Conservation (phyloP, 1,140 invertebrate species). For the Diabrotica undecimpunctata region DNA sequence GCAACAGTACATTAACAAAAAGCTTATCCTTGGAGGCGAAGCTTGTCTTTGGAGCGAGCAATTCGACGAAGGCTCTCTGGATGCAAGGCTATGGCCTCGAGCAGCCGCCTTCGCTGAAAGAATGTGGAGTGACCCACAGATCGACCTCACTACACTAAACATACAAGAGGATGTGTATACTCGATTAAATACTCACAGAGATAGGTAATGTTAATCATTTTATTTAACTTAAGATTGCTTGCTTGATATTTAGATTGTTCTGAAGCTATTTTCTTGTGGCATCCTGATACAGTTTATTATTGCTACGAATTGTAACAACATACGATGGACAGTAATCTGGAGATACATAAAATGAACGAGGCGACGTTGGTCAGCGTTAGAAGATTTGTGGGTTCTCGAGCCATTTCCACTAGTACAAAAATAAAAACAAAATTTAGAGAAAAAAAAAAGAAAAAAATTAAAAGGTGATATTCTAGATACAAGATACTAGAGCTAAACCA, state of each 20-base stretch:
- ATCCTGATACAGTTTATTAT: too few relatives aligned
- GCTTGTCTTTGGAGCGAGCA: conserved; percentile 73
- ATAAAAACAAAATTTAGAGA: too few relatives aligned
- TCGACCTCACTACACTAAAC: conserved; percentile 30
- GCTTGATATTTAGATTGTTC: not conserved
- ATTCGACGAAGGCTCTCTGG: conserved; percentile 56
- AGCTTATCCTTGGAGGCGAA: conserved; percentile 60
- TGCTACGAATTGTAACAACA: too few relatives aligned
- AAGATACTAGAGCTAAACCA: too few relatives aligned
- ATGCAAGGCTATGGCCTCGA: conserved; percentile 67
- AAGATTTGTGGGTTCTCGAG: too few relatives aligned
- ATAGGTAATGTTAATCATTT: conserved; percentile 37
- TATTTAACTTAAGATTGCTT: not conserved
- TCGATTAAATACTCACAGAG: conserved; percentile 61
- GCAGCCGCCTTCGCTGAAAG: conserved; percentile 64
- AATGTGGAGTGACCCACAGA: conserved; percentile 49
- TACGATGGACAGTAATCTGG: too few relatives aligned
- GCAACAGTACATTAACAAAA: conserved; percentile 38
- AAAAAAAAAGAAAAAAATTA: too few relatives aligned
- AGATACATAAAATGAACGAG: too few relatives aligned
- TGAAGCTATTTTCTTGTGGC: too few relatives aligned
- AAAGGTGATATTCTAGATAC: too few relatives aligned
- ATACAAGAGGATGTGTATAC: conserved; percentile 59
- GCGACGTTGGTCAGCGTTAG: too few relatives aligned
- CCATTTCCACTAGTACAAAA: too few relatives aligned